Conservation (phyloP, 2,888 invertebrate species). For the Folsomia manolachei region DNA sequence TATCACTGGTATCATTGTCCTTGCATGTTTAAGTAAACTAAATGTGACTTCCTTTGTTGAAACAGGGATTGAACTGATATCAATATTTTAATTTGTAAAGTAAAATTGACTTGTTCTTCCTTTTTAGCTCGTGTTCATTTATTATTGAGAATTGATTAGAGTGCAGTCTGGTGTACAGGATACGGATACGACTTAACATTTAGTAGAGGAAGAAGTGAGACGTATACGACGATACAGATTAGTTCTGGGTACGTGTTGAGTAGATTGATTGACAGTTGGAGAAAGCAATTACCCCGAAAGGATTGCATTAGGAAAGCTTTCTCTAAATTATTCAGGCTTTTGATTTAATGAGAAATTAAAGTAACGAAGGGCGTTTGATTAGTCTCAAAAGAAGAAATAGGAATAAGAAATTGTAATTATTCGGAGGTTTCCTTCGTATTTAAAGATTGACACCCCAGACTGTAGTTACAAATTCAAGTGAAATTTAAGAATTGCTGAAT, state of each 20-base stretch:
- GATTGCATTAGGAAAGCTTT: too few species aligned
- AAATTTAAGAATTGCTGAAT: too few species aligned
- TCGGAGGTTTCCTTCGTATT: too few species aligned
- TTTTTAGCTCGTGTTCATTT: not conserved
- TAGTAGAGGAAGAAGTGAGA: not conserved
- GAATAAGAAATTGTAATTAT: too few species aligned
- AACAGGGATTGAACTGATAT: not conserved
- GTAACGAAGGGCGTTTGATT: too few species aligned
- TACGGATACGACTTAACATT: not conserved
- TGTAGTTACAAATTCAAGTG: too few species aligned
- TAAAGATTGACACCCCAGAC: too few species aligned
- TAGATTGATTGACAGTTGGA: not conserved
- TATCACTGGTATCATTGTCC: too few species aligned
- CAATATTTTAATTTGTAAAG: slow-evolving; percentile 6
- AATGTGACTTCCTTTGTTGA: not conserved
- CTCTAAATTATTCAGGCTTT: too few species aligned
- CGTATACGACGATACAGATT: not conserved
- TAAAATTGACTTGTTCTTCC: not conserved
- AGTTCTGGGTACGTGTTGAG: not conserved
- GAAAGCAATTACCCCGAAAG: not conserved
- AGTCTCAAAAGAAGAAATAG: too few species aligned
- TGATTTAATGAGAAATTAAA: too few species aligned
- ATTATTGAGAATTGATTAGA: not conserved
- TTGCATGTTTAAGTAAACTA: not conserved
- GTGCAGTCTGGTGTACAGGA: too few species aligned